These are phyloP conservation scores for Acropora yongei DNA, from an alignment of 64 coral and sea anemone genomes.

Conservation along the genomic window DNA sequence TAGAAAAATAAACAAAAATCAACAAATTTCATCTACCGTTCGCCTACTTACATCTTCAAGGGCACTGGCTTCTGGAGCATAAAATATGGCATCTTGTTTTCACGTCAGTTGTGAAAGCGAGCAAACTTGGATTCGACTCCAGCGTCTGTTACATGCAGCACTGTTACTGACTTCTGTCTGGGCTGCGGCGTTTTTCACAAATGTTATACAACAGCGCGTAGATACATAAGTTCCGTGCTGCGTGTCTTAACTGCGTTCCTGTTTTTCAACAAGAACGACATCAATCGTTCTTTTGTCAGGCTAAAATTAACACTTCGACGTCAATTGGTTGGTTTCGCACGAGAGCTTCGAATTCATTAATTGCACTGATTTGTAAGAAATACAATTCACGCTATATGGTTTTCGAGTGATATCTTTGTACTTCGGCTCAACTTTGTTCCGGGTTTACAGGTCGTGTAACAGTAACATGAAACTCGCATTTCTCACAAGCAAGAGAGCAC, in stretches of 20 bases:
- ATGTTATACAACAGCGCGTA: neutral
- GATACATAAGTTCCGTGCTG: neutral
- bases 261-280: neutral
- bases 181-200: neutral
- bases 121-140: neutral
- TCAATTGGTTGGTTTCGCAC: constrained; percentile 8
- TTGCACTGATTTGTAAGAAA: neutral
- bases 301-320: neutral
- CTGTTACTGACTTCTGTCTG: neutral
- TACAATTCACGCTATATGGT: neutral
- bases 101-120: neutral
- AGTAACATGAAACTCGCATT: no score
- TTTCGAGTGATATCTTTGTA: no score
- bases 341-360: neutral
- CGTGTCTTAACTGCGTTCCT: neutral
- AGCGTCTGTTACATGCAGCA: neutral
- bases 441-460: no score
- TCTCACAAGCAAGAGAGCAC: no score
- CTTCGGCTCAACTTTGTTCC: no score
- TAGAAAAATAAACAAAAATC: neutral
- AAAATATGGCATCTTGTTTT: constrained; percentile 14
- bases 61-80: constrained; percentile 11
- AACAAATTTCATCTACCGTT: neutral
- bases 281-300: neutral
- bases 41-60: constrained; percentile 2